These are phyloP conservation scores for Rambutsinella grinnellia DNA, from an alignment of 2,888 invertebrate species.

Conservation along the genomic window DNA sequence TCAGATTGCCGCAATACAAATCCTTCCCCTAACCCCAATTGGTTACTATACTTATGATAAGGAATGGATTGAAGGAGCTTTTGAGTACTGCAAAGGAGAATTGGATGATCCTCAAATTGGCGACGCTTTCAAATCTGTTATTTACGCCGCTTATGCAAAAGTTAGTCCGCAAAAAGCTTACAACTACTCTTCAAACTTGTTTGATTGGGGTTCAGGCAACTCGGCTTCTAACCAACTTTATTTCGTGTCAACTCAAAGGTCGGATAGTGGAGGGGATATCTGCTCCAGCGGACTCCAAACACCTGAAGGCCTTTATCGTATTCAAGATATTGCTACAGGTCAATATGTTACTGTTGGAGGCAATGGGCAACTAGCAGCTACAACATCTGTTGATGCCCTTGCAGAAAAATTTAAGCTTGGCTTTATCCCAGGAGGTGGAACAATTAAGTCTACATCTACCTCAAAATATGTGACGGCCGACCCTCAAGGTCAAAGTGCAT, in stretches of 20 bases:
- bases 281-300: conserved; percentile 46
- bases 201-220: conserved; percentile 61
- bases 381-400: conserved; percentile 50
- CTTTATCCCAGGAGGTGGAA: conserved; percentile 55
- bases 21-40: conserved; percentile 59
- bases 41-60: conserved; percentile 53
- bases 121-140: conserved; percentile 61
- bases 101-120: conserved; percentile 47
- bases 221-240: conserved; percentile 61
- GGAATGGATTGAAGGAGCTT: conserved; percentile 55
- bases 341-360: conserved; percentile 37
- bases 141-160: conserved; percentile 57
- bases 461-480: conserved; percentile 51
- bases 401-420: conserved; percentile 54
- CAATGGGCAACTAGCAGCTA: conserved; percentile 34
- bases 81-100: conserved; percentile 53
- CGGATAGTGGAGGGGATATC: conserved; percentile 35
- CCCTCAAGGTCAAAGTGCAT: conserved; percentile 31
- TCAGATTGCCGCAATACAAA: conserved; percentile 61
- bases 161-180: conserved; percentile 60
- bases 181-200: conserved; percentile 43
- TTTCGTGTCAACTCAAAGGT: conserved; percentile 57
- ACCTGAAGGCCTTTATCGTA: conserved; percentile 57
- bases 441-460: conserved; percentile 29
- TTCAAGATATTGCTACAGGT: conserved; percentile 54